These are phyloP conservation scores for Harlomillsia oculata DNA, from an alignment of 1,140 invertebrate species.

Conservation along the genomic window DNA sequence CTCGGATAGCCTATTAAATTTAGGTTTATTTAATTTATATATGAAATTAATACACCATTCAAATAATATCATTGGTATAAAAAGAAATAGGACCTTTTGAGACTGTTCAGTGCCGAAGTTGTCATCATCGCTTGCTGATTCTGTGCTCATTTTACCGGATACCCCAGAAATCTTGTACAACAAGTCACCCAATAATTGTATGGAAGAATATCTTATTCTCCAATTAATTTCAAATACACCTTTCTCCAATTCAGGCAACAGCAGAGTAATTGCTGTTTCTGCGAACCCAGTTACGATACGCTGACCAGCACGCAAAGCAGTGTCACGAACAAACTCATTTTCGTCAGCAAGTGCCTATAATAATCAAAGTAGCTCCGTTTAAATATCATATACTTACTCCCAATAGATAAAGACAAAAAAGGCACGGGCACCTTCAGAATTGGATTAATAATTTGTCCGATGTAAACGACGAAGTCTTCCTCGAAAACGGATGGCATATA, in stretches of 20 bases:
- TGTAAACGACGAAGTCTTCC: conserved; percentile 75
- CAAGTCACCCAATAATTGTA: conserved; percentile 91
- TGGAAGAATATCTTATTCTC: conserved; percentile 92
- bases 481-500: conserved; percentile 97
- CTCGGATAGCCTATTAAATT: conserved; percentile 63
- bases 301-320: conserved; percentile 91
- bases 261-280: conserved; percentile 83
- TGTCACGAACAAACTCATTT: conserved; percentile 96
- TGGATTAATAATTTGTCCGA: conserved; percentile 94
- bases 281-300: conserved; percentile 93
- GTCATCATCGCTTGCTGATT: conserved; percentile 95
- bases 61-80: not conserved
- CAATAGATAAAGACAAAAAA: not conserved
- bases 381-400: not conserved
- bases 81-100: conserved; percentile 47
- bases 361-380: conserved; percentile 29
- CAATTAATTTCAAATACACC: conserved; percentile 96
- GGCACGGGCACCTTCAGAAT: conserved; percentile 64
- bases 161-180: conserved; percentile 95
- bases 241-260: conserved; percentile 87
- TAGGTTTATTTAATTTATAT: not conserved
- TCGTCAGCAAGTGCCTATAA: conserved; percentile 86
- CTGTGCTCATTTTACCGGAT: conserved; percentile 97
- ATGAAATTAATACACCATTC: not conserved
- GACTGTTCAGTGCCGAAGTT: conserved; percentile 98